Base-by-base conservation (phyloP, 2,888 invertebrate genomes). In the Terebella lapidaria region DNA sequence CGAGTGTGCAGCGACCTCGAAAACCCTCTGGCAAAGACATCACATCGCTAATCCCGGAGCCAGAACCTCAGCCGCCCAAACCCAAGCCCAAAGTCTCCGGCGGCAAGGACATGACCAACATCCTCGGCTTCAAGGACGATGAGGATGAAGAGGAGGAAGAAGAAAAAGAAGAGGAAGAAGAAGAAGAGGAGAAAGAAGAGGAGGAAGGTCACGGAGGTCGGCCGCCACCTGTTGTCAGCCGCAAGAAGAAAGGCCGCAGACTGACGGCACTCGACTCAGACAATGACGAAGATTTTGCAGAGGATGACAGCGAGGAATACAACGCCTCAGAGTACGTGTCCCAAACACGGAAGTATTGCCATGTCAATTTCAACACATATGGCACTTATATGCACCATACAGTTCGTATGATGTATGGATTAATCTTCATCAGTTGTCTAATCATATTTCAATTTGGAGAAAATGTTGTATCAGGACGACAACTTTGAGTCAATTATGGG, bases 41-140 rank as follows among this genome's bases (percentile, higher is more conserved):
- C n/a, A n/a, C n/a, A n/a, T n/a, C n/a, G n/a, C n/a, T n/a, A n/a
- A n/a, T n/a, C n/a, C n/a, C n/a, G n/a, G n/a, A n/a, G n/a, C n/a
- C 42, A n/a, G 42, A 35, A n/a, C 42, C 42, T 35, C 42, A 10
- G 10, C 42, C n/a, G 10, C 10, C 42, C 42, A n/a, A 15, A 10
- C 42, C 42, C 10, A 35, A 10, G 42, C 10, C 42, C 10, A 35
- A 10, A n/a, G 42, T 35, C 42, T 18, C 5, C 26, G 56, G 91
- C 25, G 94, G 94, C 0, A 94, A 94, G 78, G 93, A 94, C 79
- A 93, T 93, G 70, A 87, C 89, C n/a, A 93, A 91, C 57, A 92
- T 93, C 52, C 51, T 89, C 1, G 59, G 61, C 26, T 46, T 49
- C 29, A 35, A 45, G 24, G 57, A 56, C n/a, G 53, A 59, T 56